Base-by-base conservation (phyloP, 2,888 invertebrate genomes). In the Drosophila paramelanica region DNA sequence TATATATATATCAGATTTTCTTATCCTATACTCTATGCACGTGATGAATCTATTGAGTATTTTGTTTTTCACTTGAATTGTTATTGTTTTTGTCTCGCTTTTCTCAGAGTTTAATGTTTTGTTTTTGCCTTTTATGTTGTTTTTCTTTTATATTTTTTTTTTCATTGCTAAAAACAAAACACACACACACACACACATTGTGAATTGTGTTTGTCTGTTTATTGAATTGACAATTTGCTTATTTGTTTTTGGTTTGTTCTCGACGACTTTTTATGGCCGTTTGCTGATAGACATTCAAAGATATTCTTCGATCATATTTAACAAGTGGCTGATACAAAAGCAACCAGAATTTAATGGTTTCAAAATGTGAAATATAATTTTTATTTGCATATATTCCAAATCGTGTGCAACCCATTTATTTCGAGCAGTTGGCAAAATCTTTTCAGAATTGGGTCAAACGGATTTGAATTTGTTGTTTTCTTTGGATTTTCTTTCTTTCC, bases 71-170 rank as follows among this genome's bases (percentile, higher is more conserved):
- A 39, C 60, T 38, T 41, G 58, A 77, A 70, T 67, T 76, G 70
- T 68, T 86, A 67, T 85, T 88, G 67, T 68, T 81, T 59, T 66
- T 47, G 59, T 62, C 51, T 50, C 56, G 56, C 39, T 33, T 56
- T 47, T 67, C 51, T 14, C 47, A 55, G 50, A 60, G 36, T 61
- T 61, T 36, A 1, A 25, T 58, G 8, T 25, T 47, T 50, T 53
- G 23, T 66, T 14, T 47, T 33, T 38, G 39, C 58, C 33, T 43
- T 31, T 60, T 31, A 51, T 14, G 11, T 50, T 45, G 42, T 62
- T 62, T 52, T 11, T 36, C 42, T 31, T 17, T 17, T 17, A 17
- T 17, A 17, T 17, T 1, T 17, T 31, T 1, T 5, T 25, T 25
- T 27, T 7, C 3, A 52, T 7, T 42, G 42, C 43, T 33, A 11